Base-by-base conservation (phyloP, 2,797 vertebrate genomes). In the Aplochiton taeniatus region DNA sequence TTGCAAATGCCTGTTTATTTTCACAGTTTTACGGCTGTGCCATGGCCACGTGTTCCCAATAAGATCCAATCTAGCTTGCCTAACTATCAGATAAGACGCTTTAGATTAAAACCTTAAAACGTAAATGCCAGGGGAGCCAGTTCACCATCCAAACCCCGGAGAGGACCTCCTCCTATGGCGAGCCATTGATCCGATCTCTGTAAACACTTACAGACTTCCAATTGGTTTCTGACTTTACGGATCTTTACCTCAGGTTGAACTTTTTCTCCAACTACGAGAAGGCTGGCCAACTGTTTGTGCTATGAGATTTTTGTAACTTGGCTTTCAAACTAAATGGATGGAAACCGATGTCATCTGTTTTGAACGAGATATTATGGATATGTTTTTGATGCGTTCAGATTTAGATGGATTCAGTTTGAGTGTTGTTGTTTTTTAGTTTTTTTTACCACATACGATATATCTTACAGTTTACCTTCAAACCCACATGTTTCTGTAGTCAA, bases 21-120 rank as follows among this genome's bases (percentile, higher is more conserved):
- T 68, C 61, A 68, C 63, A 46, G 52, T 57, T 74, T 51, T 67
- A 69, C 68, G 42, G 12, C 49, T 43, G 16, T 50, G 55, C 56
- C 64, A 55, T 45, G 44, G 48, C 68, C 74, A 77, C 50, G 51
- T 82, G 76, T 63, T 79, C 74, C 76, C 56, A 77, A 63, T 77
- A 66, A 72, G 58, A 70, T 62, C 42, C 51, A 74, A 74, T 68
- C 60, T 64, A 59, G 65, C 65, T 67, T 44, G 11, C 47, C 47
- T 48, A 14, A 66, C 45, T 31, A 76, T 75, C 65, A 66, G 59
- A 75, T 60, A 64, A 77, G 65, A 55, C 18, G 45, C 57, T 67
- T 58, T 52, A 60, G 48, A 68, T 68, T 17, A 70, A 75, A 61
- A 69, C 65, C 43, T 61, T 64, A 51, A 74, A 31, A 71, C 62